Percentiles rank a stretch among this genome's conserved stretches.
These are phyloP conservation scores for Oncorhynchus masou DNA, from an alignment of 2,113 vertebrate species.

Conservation along the genomic window DNA sequence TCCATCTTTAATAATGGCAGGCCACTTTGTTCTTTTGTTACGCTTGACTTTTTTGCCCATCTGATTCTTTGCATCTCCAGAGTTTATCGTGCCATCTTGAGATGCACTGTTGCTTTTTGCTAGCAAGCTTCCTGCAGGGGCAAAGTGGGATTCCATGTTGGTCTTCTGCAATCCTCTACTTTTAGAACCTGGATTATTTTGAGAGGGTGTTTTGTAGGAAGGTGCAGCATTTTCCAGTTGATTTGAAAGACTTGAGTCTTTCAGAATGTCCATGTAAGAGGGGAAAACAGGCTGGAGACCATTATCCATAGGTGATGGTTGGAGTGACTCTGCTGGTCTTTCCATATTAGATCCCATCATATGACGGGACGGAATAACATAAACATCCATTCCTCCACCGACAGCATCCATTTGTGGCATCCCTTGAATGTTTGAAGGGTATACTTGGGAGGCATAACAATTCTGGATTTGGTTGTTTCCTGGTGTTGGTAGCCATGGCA, in stretches of 20 bases:
- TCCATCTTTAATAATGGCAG: conserved; percentile 89
- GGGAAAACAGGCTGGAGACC: conserved; percentile 76
- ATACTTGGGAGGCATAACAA: conserved; percentile 42
- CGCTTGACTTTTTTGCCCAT: conserved; percentile 73
- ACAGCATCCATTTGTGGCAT: conserved; percentile 62
- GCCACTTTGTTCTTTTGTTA: conserved; percentile 88
- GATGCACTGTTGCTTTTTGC: conserved; percentile 2
- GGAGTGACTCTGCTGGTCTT: conserved; percentile 66
- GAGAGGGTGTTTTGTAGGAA: conserved; percentile 75
- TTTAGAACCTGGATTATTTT: conserved; percentile 68
- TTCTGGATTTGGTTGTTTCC: conserved; percentile 36
- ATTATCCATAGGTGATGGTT: conserved; percentile 74
- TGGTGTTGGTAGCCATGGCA: conserved; percentile 45
- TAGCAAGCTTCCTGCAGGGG: conserved; percentile 55
- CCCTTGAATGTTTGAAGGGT: conserved; percentile 42
- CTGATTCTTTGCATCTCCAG: conserved; percentile 57
- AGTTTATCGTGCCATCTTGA: conserved; percentile 28
- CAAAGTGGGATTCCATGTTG: conserved; percentile 55
- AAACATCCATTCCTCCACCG: conserved; percentile 61
- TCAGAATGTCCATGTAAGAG: conserved; percentile 72
- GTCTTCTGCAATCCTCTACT: conserved; percentile 64
- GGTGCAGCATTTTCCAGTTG: conserved; percentile 68
- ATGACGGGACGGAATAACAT: conserved; percentile 63
- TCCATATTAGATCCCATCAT: conserved; percentile 71
- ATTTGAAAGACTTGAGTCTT: conserved; percentile 71